Evolutionary conservation across 2,888 invertebrate species (phyloP).

Genomic region (Esperia sulphurella): DNA sequence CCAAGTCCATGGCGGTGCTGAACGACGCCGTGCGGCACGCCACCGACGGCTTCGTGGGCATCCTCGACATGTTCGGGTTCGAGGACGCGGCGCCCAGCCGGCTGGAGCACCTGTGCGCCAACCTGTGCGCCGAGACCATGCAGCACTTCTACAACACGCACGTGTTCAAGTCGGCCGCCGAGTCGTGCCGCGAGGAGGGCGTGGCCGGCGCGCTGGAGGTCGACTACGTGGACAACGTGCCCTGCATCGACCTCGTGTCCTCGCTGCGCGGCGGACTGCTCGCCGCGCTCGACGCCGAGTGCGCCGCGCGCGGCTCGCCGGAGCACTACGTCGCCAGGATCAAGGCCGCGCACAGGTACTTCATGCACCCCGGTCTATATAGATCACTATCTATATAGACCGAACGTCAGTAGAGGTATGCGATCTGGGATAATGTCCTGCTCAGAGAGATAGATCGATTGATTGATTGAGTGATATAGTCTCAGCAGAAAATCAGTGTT

Average conservation of each 20-base stretch:
- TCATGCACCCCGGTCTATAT: no score
- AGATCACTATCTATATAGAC: no score
- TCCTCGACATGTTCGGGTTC: conserved; percentile 98
- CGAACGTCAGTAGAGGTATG: no score
- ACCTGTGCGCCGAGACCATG: conserved; percentile 97
- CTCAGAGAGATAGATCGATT: no score
- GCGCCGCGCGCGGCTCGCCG: conserved; percentile 89
- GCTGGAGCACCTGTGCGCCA: conserved; percentile 95
- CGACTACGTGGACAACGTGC: conserved; percentile 96
- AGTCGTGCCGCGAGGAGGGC: conserved; percentile 96
- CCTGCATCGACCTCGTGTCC: conserved; percentile 96
- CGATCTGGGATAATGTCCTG: no score
- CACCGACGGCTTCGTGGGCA: conserved; percentile 96
- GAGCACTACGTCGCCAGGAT: conserved; percentile 62
- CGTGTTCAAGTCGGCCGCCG: conserved; percentile 95
- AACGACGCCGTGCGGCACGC: conserved; percentile 96
- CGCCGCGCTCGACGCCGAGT: conserved; percentile 95
- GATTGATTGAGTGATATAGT: no score
- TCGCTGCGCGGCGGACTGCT: conserved; percentile 94
- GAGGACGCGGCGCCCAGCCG: conserved; percentile 95
- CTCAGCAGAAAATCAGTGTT: no score
- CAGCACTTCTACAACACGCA: conserved; percentile 98
- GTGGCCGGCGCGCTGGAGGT: conserved; percentile 81
- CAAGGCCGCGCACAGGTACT: conserved; percentile 54
- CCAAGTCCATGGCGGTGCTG: conserved; percentile 93